Conservation (phyloP, 92 coral and sea anemone genomes). For the Actinostola sp. region DNA sequence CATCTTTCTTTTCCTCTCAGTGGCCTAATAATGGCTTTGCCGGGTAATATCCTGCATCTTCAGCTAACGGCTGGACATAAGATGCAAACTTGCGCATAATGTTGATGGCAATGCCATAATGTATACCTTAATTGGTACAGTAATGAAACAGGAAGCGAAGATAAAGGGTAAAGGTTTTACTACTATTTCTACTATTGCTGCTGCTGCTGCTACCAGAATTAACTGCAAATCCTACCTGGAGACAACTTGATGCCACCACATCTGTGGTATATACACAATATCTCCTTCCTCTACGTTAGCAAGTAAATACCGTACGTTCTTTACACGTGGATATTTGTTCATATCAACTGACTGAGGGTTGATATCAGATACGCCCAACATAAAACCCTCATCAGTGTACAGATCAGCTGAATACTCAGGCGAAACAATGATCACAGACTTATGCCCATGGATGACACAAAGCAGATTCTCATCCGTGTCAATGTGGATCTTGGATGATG, state of each 20-base stretch:
- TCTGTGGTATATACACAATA: constrained; percentile 90
- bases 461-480: constrained; percentile 95
- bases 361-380: constrained; percentile 86
- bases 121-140: no score
- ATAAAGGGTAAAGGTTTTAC: no score
- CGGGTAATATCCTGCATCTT: no score
- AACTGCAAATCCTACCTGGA: constrained; percentile 61
- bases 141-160: no score
- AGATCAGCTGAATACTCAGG: constrained; percentile 86
- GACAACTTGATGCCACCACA: constrained; percentile 99
- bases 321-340: constrained; percentile 83
- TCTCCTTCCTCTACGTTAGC: constrained; percentile 94
- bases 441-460: constrained; percentile 91
- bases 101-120: no score
- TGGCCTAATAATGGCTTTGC: no score
- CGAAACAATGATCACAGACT: constrained; percentile 76
- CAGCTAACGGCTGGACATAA: no score
- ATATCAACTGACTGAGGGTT: constrained; percentile 88
- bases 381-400: constrained; percentile 69
- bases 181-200: no score
- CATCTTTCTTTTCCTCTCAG: no score
- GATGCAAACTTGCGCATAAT: no score
- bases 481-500: constrained; percentile 88
- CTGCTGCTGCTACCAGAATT: not conserved
- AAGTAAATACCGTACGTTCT: constrained; percentile 74